Conservation (phyloP, 2,113 vertebrate species). For the Ciconia maguari region DNA sequence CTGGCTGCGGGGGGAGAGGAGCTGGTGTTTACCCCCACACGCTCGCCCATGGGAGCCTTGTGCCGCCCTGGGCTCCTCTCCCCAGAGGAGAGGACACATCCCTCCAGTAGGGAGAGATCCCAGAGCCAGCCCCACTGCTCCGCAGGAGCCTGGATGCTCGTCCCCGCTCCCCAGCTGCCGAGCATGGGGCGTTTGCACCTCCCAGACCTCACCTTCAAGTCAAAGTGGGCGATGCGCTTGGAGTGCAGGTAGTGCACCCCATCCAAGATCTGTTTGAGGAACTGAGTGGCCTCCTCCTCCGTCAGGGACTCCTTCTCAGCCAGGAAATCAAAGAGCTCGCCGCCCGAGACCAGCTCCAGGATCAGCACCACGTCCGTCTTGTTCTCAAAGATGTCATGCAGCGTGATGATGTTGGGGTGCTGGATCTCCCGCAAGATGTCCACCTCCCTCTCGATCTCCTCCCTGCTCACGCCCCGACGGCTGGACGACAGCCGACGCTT, state of each 20-base stretch:
- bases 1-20: conserved; percentile 74
- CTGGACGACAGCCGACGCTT: conserved; percentile 94
- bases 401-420: conserved; percentile 97
- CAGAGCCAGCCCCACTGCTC: not conserved
- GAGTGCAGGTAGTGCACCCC: conserved; percentile 95
- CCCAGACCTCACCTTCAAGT: conserved; percentile 86
- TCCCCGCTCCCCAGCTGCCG: rapidly evolving
- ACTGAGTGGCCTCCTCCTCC: conserved; percentile 96
- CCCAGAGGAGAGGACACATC: rapidly evolving
- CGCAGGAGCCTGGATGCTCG: not conserved
- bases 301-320: conserved; percentile 96
- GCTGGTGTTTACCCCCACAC: rapidly evolving
- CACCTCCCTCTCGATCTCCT: conserved; percentile 96
- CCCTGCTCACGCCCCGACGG: conserved; percentile 91
- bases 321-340: conserved; percentile 95
- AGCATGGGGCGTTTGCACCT: rapidly evolving
- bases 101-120: not conserved
- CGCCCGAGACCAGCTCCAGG: conserved; percentile 93
- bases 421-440: conserved; percentile 95
- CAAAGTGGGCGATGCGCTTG: conserved; percentile 94
- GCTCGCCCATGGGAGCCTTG: rapidly evolving
- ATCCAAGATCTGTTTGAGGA: conserved; percentile 96
- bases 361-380: conserved; percentile 97
- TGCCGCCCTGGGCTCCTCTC: not conserved
- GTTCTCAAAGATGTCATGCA: conserved; percentile 98